Conservation (phyloP, 2,888 invertebrate genomes). For the Athrips mouffetella region DNA sequence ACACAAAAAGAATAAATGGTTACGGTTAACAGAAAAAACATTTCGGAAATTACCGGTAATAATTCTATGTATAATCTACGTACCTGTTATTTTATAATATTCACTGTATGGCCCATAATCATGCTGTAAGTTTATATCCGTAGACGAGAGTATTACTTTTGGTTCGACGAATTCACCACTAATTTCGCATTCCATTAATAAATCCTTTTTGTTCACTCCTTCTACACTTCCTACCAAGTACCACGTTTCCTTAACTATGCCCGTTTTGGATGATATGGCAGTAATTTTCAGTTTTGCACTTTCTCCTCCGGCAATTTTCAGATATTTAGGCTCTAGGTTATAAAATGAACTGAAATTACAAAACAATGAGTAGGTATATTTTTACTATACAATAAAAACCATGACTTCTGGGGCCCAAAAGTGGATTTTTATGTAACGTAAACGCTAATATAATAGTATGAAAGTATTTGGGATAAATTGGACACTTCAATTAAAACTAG, state of each 20-base stretch:
- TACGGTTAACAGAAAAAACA: too few species aligned
- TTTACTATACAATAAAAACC: too few species aligned
- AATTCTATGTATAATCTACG: conserved; percentile 5
- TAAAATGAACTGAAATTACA: conserved; percentile 60
- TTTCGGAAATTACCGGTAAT: background rate
- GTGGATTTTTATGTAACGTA: too few species aligned
- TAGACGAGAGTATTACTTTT: conserved; percentile 69
- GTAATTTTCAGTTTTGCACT: conserved; percentile 57
- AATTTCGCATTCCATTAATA: conserved; percentile 70
- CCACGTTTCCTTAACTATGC: conserved; percentile 74
- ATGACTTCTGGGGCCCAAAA: too few species aligned
- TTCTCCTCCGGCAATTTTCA: conserved; percentile 68
- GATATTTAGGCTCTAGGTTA: conserved; percentile 59
- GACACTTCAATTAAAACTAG: too few species aligned
- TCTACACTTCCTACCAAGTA: conserved; percentile 77
- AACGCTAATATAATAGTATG: background rate
- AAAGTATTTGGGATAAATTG: background rate
- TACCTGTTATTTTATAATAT: conserved; percentile 68
- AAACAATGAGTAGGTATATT: too few species aligned
- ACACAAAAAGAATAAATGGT: background rate
- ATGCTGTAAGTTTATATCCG: conserved; percentile 67
- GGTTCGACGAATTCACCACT: conserved; percentile 79
- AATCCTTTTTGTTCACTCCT: conserved; percentile 71
- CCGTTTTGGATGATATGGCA: conserved; percentile 55
- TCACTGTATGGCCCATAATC: conserved; percentile 68